Evolutionary conservation across 1,140 invertebrate species (phyloP).

Genomic region (Tribolium castaneum): DNA sequence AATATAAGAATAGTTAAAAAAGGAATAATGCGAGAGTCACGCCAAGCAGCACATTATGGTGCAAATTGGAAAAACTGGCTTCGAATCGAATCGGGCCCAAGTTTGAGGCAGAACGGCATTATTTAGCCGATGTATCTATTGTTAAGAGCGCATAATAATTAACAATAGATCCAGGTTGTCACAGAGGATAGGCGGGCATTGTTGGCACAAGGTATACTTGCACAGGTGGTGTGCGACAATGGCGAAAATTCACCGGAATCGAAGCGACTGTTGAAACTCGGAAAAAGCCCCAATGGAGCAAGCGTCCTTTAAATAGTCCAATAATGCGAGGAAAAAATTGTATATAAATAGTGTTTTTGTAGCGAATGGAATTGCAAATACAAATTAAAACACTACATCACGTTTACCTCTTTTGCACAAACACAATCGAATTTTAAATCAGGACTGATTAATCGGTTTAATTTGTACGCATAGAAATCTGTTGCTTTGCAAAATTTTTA

Average conservation of each 20-base stretch:
- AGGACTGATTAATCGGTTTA: constrained; percentile 4
- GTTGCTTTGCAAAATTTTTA: not conserved
- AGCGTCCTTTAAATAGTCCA: not conserved
- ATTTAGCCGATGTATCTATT: not conserved
- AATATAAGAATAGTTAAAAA: constrained; percentile 19
- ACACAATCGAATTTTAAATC: not conserved
- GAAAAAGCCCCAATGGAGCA: not conserved
- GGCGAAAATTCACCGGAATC: not conserved
- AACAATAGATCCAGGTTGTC: constrained; percentile 24
- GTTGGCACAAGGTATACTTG: not conserved
- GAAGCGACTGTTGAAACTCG: not conserved
- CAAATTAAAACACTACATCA: constrained; percentile 32
- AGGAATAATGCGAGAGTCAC: not conserved
- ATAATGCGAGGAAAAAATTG: not conserved
- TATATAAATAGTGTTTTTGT: not conserved
- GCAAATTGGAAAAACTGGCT: not conserved
- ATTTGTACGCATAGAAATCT: not conserved
- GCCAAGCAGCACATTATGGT: not conserved
- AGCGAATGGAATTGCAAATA: constrained; percentile 6
- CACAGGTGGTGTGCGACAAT: constrained; percentile 14
- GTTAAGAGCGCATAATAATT: constrained; percentile 18
- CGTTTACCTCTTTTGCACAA: constrained; percentile 4
- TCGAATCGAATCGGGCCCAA: not conserved
- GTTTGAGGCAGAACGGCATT: not conserved
- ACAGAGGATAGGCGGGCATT: constrained; percentile 14